Percentiles rank a stretch among this genome's conserved stretches.
Evolutionary conservation across 2,113 vertebrate genomes (phyloP).

Genomic region (Erythrolamprus reginae): DNA sequence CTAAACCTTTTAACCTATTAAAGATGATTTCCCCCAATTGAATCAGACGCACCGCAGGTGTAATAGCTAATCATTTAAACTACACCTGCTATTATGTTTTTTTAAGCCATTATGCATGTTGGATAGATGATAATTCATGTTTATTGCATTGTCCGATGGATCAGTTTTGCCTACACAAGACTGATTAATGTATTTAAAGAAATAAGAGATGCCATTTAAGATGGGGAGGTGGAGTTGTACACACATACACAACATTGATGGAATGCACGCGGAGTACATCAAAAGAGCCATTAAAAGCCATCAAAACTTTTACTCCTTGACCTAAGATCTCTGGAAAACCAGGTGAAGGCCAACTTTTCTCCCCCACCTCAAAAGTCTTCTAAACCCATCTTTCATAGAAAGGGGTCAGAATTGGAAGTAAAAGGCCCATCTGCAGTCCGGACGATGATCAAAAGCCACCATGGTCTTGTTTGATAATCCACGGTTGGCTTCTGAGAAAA

Average conservation of each 20-base stretch:
- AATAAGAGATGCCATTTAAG: conserved; percentile 81
- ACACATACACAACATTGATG: conserved; percentile 66
- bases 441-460: too few relatives aligned
- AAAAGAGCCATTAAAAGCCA: conserved; percentile 80
- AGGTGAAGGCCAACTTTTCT: conserved; percentile 62
- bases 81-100: conserved; percentile 90
- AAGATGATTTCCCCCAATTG: conserved; percentile 99
- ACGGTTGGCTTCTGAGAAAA: background rate
- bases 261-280: conserved; percentile 74
- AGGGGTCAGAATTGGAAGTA: background rate
- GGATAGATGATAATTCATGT: conserved; percentile 96
- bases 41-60: conserved; percentile 99
- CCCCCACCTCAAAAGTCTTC: background rate
- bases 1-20: conserved; percentile 99
- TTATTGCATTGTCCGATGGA: conserved; percentile 92
- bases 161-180: conserved; percentile 82
- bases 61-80: conserved; percentile 98
- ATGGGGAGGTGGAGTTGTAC: conserved; percentile 3
- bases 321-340: conserved; percentile 74
- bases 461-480: too few relatives aligned
- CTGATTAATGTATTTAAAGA: conserved; percentile 85
- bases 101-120: conserved; percentile 82
- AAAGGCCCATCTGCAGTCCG: background rate
- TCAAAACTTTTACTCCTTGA: conserved; percentile 79
- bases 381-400: background rate